phyloP scores from a whole-genome alignment of 2,888 invertebrate genomes.

The Blera fallax region DNA sequence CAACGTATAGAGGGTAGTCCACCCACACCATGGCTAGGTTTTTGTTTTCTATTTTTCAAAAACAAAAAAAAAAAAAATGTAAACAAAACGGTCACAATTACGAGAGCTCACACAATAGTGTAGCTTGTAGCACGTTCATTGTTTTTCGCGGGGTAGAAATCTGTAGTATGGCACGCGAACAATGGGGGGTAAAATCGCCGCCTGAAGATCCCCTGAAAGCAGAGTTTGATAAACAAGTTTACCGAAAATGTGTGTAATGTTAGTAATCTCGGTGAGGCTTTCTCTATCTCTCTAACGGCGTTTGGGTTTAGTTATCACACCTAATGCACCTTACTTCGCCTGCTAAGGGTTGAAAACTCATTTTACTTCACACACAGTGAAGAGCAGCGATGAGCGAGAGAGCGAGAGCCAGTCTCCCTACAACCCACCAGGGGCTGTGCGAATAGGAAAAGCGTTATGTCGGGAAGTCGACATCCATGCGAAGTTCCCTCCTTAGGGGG shows the following conservation, averaged over 20 bases:
- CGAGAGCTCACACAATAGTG: constrained; percentile 19
- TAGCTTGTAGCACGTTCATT: constrained; percentile 40
- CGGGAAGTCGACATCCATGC: constrained; percentile 53
- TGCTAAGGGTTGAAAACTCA: constrained; percentile 61
- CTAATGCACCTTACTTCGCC: constrained; percentile 51
- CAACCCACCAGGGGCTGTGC: constrained; percentile 49
- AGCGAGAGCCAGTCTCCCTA: constrained; percentile 50
- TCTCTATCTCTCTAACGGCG: constrained; percentile 59
- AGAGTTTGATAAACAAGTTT: constrained; percentile 58
- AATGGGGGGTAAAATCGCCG: constrained; percentile 24
- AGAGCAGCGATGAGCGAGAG: constrained; percentile 62
- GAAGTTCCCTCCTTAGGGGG: constrained; percentile 61
- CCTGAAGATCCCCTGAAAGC: constrained; percentile 7
- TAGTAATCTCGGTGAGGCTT: constrained; percentile 31
- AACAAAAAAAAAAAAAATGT: constrained; percentile 31
- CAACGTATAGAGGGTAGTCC: background rate
- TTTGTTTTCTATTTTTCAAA: constrained; percentile 29
- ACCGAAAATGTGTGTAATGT: constrained; percentile 47
- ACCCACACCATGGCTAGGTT: constrained; percentile 8
- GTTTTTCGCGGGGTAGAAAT: constrained; percentile 50
- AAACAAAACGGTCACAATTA: constrained; percentile 56
- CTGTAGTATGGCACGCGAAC: constrained; percentile 38
- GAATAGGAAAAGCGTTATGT: constrained; percentile 68
- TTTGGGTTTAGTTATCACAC: constrained; percentile 60
- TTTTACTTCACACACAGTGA: constrained; percentile 15